Percentiles rank a stretch among this genome's conserved stretches.
These are phyloP conservation scores for Oceanodroma leucorhoa DNA, from an alignment of 2,797 vertebrate species.

Conservation along the genomic window DNA sequence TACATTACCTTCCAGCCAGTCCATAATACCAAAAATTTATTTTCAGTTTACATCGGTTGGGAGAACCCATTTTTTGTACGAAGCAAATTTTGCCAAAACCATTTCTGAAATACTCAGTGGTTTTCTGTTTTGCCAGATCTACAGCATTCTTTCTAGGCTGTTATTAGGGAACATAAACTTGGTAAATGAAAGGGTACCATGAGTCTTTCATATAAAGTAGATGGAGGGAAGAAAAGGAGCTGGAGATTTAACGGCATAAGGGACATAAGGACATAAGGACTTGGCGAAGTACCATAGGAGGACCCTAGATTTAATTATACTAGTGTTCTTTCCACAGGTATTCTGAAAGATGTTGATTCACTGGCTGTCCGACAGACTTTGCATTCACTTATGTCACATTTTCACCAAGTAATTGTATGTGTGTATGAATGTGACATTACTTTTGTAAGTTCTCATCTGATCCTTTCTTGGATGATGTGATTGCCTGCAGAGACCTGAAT, in stretches of 20 bases:
- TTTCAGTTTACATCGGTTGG: neutral
- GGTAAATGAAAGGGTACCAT: neutral
- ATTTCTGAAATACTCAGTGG: neutral
- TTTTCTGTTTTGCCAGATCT: neutral
- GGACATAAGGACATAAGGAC: neutral
- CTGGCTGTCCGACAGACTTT: neutral
- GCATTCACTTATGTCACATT: neutral
- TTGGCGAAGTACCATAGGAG: neutral
- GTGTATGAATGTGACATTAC: neutral
- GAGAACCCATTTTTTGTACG: neutral
- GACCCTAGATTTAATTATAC: neutral
- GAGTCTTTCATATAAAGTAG: neutral
- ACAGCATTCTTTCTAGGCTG: neutral
- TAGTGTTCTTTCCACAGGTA: neutral
- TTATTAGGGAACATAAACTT: neutral
- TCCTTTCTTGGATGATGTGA: neutral
- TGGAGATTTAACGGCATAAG: neutral
- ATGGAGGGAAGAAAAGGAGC: neutral
- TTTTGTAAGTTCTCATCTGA: neutral
- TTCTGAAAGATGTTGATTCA: neutral
- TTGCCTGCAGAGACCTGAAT: accelerated
- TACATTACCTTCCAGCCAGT: neutral
- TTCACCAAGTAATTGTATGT: neutral
- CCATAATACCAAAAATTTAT: neutral
- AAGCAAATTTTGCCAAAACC: neutral